phyloP scores from a whole-genome alignment of 2,888 invertebrate genomes.

The Drosophila falleni region DNA sequence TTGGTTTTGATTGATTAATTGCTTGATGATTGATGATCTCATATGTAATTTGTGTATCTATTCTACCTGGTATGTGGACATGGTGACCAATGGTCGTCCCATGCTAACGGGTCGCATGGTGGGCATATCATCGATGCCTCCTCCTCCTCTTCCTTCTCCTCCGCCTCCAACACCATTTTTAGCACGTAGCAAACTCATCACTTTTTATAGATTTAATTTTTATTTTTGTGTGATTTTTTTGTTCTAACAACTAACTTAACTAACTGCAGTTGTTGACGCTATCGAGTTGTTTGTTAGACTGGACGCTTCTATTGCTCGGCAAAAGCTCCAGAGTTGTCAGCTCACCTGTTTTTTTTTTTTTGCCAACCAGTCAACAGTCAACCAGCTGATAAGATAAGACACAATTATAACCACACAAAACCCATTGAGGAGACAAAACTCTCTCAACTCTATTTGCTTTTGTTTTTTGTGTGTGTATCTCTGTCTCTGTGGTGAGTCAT shows the following conservation, averaged over 20 bases:
- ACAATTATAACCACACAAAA: not conserved
- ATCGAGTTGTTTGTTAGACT: conserved; percentile 39
- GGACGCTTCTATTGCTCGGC: conserved; percentile 30
- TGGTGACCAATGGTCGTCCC: conserved; percentile 63
- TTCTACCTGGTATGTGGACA: conserved; percentile 73
- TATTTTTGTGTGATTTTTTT: too few relatives aligned
- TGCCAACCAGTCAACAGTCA: not conserved
- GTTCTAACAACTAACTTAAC: not conserved
- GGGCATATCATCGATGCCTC: conserved; percentile 55
- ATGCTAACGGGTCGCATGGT: conserved; percentile 74
- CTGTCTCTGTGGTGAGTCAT: conserved; percentile 36
- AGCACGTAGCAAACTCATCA: conserved; percentile 68
- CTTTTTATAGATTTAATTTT: not conserved
- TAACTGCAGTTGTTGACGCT: conserved; percentile 40
- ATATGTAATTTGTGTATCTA: too few relatives aligned
- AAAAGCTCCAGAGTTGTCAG: conserved; percentile 19
- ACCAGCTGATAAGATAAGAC: conserved; percentile 68
- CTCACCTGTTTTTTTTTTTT: conserved; percentile 24
- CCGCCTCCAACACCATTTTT: conserved; percentile 41
- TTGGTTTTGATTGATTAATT: conserved; percentile 9
- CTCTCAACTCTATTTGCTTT: conserved; percentile 8
- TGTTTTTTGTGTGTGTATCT: not conserved
- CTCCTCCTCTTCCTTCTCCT: conserved; percentile 11
- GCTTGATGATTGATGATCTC: conserved; percentile 1
- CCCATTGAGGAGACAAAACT: too few relatives aligned